These are phyloP conservation scores for Rousettus leschenaultii DNA, from an alignment of 2,113 vertebrate genomes.

Conservation along the genomic window DNA sequence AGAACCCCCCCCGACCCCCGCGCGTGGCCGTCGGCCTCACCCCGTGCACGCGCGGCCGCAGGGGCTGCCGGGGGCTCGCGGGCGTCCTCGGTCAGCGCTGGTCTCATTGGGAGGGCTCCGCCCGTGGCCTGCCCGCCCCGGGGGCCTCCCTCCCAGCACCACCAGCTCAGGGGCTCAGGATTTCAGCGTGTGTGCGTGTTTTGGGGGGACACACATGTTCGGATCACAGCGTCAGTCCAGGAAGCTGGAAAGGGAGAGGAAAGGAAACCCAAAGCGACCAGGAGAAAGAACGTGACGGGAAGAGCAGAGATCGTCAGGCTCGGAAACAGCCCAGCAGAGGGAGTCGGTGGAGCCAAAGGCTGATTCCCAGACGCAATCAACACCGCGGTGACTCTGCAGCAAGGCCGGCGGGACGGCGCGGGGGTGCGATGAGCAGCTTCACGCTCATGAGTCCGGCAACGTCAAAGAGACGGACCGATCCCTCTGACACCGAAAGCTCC, in stretches of 20 bases:
- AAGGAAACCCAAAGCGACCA: not conserved
- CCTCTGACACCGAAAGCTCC: not conserved
- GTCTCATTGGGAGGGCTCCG: not conserved
- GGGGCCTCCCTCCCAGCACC: not conserved
- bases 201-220: not conserved
- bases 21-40: no score
- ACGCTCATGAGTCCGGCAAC: rapidly evolving
- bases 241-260: not conserved
- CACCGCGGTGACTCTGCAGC: no score
- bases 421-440: not conserved
- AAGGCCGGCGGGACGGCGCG: no score
- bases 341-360: not conserved
- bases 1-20: not conserved
- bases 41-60: no score
- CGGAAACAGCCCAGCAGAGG: no score
- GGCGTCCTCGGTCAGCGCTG: not conserved
- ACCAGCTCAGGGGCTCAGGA: not conserved
- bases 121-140: no score
- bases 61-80: no score
- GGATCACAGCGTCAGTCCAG: not conserved
- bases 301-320: not conserved
- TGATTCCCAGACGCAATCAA: not conserved
- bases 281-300: not conserved
- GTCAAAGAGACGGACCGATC: no score
- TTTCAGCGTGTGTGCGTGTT: not conserved